Evolutionary conservation across 2,113 vertebrate species (phyloP).

Genomic region (Zapornia atra): DNA sequence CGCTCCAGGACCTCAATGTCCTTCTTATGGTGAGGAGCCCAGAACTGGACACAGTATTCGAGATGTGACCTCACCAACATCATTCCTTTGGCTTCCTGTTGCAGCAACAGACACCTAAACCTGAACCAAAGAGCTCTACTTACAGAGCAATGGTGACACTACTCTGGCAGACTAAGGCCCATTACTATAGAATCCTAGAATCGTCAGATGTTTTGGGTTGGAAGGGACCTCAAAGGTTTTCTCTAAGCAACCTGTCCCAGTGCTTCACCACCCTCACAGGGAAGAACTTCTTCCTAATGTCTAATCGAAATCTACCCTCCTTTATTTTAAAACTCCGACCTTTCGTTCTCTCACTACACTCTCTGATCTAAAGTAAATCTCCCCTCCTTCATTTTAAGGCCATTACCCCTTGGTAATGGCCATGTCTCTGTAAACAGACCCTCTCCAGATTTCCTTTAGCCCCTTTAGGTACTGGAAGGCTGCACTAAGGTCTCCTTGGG

Average conservation of each 20-base stretch:
- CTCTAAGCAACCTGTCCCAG: background rate
- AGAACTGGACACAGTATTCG: no score
- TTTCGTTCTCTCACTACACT: no score
- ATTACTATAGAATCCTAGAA: background rate
- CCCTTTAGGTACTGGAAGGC: background rate
- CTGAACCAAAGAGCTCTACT: background rate
- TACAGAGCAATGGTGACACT: background rate
- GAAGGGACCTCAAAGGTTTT: background rate
- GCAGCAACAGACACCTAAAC: background rate
- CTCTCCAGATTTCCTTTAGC: background rate
- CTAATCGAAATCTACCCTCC: background rate
- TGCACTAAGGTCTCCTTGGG: no score
- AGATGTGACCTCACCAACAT: background rate
- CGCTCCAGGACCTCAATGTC: no score
- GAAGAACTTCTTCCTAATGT: background rate
- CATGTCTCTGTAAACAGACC: background rate
- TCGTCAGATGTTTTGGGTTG: background rate
- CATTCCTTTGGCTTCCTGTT: background rate
- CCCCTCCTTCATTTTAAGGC: background rate
- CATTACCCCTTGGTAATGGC: rapidly evolving
- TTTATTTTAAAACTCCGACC: no score
- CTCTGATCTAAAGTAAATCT: no score
- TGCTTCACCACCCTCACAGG: background rate
- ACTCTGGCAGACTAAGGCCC: background rate
- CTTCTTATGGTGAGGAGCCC: no score